Percentiles rank a stretch among this genome's conserved stretches.
Conservation (phyloP, 1,140 invertebrate species). For the Bombyx mandarina region DNA sequence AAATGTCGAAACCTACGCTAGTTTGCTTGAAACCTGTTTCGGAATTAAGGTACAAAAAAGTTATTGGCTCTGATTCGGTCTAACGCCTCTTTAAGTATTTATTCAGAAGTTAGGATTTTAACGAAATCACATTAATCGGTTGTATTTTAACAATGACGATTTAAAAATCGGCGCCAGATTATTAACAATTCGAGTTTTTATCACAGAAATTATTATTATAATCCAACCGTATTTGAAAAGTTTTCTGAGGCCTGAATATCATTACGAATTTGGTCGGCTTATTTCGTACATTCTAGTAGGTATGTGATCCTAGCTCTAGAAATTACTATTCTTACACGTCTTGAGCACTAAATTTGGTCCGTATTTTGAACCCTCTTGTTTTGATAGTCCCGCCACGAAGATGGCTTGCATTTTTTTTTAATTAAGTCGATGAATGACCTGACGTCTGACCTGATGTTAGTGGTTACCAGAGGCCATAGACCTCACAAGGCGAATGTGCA, state of each 20-base stretch:
- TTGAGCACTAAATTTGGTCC: no score
- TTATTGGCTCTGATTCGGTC: slow-evolving; percentile 2
- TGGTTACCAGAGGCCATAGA: no score
- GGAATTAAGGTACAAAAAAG: slow-evolving; percentile 44
- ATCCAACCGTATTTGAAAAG: not conserved
- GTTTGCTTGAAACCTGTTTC: slow-evolving; percentile 59
- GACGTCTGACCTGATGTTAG: no score
- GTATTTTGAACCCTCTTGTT: no score
- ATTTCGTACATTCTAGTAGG: not conserved
- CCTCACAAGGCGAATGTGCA: no score
- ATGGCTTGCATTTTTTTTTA: no score
- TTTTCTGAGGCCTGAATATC: not conserved
- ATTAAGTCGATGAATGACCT: no score
- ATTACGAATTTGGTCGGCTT: not conserved
- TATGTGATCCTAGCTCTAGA: not conserved
- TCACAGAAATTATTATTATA: no score
- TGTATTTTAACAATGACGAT: no score
- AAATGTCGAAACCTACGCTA: slow-evolving; percentile 53
- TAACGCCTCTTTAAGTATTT: not conserved
- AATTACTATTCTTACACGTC: not conserved
- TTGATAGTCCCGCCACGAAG: no score
- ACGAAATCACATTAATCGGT: not conserved
- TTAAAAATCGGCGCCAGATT: no score
- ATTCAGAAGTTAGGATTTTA: not conserved
- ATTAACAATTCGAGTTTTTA: no score